Conservation (phyloP, 2,888 invertebrate species). For the Bembecia ichneumoniformis region DNA sequence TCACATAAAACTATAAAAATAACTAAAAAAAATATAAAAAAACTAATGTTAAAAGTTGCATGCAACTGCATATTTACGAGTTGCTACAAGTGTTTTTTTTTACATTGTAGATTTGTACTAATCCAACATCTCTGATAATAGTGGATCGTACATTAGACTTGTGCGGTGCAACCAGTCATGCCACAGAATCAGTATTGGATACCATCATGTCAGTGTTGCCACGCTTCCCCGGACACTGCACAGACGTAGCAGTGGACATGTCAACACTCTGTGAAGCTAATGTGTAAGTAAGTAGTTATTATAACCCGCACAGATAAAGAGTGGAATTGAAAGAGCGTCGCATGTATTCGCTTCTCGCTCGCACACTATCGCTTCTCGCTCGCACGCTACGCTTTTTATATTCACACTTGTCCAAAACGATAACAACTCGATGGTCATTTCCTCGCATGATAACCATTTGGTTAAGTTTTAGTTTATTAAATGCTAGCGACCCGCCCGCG, state of each 20-base stretch:
- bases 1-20: too few species aligned
- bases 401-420: too few species aligned
- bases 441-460: too few species aligned
- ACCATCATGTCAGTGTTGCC: conserved; percentile 74
- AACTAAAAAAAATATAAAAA: too few species aligned
- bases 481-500: too few species aligned
- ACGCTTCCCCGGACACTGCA: conserved; percentile 74
- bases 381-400: too few species aligned
- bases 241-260: conserved; percentile 77
- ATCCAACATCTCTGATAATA: conserved; percentile 67
- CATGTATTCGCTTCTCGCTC: background rate
- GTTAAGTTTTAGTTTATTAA: too few species aligned
- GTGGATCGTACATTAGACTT: conserved; percentile 78
- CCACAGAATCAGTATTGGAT: conserved; percentile 75
- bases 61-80: too few species aligned
- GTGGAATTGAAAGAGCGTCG: background rate
- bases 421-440: too few species aligned
- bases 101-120: conserved; percentile 50
- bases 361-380: too few species aligned
- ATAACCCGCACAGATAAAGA: background rate
- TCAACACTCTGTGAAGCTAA: conserved; percentile 70
- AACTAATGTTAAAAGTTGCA: too few species aligned
- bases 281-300: conserved; percentile 35
- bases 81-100: too few species aligned
- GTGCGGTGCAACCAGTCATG: conserved; percentile 73